A percentile compares a stretch with the other conserved stretches of the same genome.
Conservation (phyloP, 2,888 invertebrate species). For the Polymixis flavicincta region DNA sequence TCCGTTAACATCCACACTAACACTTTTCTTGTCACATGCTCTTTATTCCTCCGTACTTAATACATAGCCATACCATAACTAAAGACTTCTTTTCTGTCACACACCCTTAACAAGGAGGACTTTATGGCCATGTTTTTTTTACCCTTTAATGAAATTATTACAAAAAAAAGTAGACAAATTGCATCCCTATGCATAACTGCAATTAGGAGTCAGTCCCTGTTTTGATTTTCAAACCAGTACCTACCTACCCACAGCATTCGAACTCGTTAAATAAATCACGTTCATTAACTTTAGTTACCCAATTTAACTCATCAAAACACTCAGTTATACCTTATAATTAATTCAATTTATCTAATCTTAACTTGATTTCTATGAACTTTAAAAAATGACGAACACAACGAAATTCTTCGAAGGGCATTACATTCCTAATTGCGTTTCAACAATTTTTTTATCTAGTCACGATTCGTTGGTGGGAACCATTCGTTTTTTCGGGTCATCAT, state of each 20-base stretch:
- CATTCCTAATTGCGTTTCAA: conserved; percentile 69
- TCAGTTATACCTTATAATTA: conserved; percentile 35
- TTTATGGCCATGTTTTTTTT: background rate
- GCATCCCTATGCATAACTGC: no score
- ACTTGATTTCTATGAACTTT: conserved; percentile 42
- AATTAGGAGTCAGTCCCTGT: background rate
- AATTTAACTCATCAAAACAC: conserved; percentile 20
- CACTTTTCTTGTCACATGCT: background rate
- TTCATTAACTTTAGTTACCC: conserved; percentile 3
- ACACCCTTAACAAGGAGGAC: background rate
- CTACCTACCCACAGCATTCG: background rate
- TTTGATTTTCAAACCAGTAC: conserved; percentile 1
- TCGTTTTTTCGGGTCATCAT: conserved; percentile 68
- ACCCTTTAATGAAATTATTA: background rate
- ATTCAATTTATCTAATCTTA: conserved; percentile 47
- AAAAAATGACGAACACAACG: conserved; percentile 54
- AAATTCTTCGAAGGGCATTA: conserved; percentile 65
- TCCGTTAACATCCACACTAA: background rate
- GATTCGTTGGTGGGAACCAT: conserved; percentile 69
- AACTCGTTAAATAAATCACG: conserved; percentile 10
- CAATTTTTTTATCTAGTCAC: conserved; percentile 72
- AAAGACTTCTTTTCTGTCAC: background rate
- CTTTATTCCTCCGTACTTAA: background rate
- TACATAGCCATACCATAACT: background rate
- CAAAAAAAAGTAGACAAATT: no score